A percentile compares a stretch with the other conserved stretches of the same genome.
Evolutionary conservation across 2,113 vertebrate genomes (phyloP).

Genomic region (Dasyornis broadbenti): DNA sequence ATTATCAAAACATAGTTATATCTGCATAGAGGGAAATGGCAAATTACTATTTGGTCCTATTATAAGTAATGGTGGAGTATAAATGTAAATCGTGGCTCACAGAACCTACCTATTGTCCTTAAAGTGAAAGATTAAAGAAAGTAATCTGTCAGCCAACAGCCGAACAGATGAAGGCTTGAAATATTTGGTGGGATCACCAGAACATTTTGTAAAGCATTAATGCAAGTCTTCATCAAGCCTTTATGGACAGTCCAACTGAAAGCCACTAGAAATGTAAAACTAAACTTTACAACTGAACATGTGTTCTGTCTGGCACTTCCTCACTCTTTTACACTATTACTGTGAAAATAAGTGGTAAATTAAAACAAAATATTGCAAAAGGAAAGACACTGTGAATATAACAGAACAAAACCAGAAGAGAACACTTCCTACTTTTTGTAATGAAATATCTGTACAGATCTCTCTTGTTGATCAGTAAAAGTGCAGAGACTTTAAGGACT

Average conservation of each 20-base stretch:
- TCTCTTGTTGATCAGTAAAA: neutral
- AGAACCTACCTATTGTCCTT: neutral
- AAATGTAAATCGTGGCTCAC: neutral
- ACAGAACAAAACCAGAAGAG: neutral
- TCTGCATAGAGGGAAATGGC: neutral
- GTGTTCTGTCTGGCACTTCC: neutral
- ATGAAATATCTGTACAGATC: neutral
- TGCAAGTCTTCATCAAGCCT: neutral
- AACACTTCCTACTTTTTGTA: neutral
- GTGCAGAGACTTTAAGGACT: neutral
- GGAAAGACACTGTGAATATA: neutral
- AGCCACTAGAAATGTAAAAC: neutral
- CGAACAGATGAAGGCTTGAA: neutral
- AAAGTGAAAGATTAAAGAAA: neutral
- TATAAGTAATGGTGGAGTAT: neutral
- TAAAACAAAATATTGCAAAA: neutral
- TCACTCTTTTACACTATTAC: neutral
- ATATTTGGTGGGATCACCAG: neutral
- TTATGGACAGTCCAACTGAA: neutral
- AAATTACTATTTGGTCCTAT: neutral
- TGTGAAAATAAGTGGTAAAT: neutral
- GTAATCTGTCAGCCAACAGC: neutral
- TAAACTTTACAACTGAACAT: neutral
- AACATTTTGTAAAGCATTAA: neutral
- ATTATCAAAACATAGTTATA: neutral